These are phyloP conservation scores for Thymelicus acteon DNA, from an alignment of 2,888 invertebrate genomes.

Conservation along the genomic window DNA sequence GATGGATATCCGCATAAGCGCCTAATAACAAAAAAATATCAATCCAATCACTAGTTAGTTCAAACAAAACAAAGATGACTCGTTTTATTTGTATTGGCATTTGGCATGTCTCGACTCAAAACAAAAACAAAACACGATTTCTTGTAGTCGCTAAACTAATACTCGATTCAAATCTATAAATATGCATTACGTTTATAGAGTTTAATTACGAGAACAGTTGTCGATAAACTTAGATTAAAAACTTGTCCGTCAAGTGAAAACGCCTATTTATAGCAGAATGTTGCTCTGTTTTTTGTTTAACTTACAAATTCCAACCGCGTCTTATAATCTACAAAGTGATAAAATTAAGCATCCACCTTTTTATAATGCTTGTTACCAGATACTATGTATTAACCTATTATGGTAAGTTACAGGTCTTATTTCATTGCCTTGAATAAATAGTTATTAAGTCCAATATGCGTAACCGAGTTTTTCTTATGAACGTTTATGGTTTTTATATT, in stretches of 20 bases:
- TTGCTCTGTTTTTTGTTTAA: conserved; percentile 28
- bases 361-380: conserved; percentile 15
- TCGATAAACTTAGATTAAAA: conserved; percentile 35
- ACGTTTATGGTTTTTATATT: background rate
- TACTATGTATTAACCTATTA: conserved; percentile 16
- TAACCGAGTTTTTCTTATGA: background rate
- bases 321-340: conserved; percentile 23
- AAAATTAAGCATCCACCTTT: conserved; percentile 14
- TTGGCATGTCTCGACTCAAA: conserved; percentile 20
- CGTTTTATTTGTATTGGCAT: conserved; percentile 22
- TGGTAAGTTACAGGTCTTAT: conserved; percentile 7
- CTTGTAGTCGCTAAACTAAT: conserved; percentile 30
- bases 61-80: conserved; percentile 2
- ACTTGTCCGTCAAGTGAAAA: conserved; percentile 34
- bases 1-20: no score
- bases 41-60: background rate
- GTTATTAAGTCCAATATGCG: conserved; percentile 18
- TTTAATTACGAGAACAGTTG: conserved; percentile 36
- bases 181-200: conserved; percentile 34
- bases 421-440: conserved; percentile 13
- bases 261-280: conserved; percentile 33
- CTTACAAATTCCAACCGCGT: conserved; percentile 31
- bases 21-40: background rate
- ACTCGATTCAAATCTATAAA: conserved; percentile 35
- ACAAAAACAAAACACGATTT: conserved; percentile 34